These are phyloP conservation scores for Smittia sp. DNA, from an alignment of 2,888 invertebrate species.

Conservation along the genomic window DNA sequence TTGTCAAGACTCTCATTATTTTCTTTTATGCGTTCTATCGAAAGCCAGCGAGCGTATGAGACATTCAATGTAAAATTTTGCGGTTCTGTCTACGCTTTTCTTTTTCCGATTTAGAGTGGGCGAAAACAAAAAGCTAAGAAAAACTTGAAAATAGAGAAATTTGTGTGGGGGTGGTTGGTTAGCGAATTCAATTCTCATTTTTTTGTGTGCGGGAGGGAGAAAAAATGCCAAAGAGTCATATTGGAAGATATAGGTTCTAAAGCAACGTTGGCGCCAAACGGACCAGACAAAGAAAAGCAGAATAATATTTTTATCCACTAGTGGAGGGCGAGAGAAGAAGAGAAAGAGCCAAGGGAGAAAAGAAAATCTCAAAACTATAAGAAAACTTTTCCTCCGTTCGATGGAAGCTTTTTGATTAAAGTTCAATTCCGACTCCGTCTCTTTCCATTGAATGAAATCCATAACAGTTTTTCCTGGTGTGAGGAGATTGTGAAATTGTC, in stretches of 20 bases:
- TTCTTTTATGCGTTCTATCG: neutral
- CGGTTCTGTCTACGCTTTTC: neutral
- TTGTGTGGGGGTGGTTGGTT: slow-evolving; percentile 5
- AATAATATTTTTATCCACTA: neutral
- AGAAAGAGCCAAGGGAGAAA: neutral
- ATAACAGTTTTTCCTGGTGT: no score
- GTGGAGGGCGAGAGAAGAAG: neutral
- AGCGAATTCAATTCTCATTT: neutral
- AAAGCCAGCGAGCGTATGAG: neutral
- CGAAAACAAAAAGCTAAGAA: neutral
- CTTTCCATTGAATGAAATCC: no score
- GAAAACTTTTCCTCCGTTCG: neutral
- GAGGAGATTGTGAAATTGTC: no score
- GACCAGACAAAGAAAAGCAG: slow-evolving; percentile 38
- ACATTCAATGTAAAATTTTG: neutral
- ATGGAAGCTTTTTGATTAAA: no score
- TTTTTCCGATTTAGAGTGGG: neutral
- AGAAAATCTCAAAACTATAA: neutral
- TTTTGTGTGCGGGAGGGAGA: neutral
- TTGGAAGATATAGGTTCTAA: slow-evolving; percentile 36
- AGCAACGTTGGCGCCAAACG: slow-evolving; percentile 41
- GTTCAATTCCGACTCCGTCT: no score
- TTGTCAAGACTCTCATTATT: no score
- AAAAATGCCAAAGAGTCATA: slow-evolving; percentile 8
- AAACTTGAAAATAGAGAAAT: slow-evolving; percentile 5